Conservation (phyloP, 35 echinoderm and acorn worm genomes). For the Ophiothrix spiculata region DNA sequence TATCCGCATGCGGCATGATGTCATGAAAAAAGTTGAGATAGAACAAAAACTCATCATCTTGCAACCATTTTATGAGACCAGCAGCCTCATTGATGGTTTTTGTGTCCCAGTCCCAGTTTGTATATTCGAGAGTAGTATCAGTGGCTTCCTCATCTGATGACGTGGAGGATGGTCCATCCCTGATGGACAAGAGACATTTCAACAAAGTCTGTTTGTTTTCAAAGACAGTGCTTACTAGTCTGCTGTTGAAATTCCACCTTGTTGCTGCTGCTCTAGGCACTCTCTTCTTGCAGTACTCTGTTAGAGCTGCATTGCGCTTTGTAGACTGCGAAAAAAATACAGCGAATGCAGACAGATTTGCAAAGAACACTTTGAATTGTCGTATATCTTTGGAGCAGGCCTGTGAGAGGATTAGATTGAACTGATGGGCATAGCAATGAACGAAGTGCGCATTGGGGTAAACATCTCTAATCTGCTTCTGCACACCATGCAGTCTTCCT, state of each 20-base stretch:
- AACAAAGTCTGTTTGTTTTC: not conserved
- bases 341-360: not conserved
- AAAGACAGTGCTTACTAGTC: not conserved
- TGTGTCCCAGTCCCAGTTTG: not conserved
- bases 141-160: too few species aligned
- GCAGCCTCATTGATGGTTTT: not conserved
- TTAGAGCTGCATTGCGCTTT: conserved; percentile 12
- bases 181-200: not conserved
- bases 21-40: not conserved
- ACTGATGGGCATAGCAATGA: not conserved
- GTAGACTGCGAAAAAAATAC: not conserved
- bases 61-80: not conserved
- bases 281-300: conserved; percentile 9
- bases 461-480: not conserved
- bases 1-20: not conserved
- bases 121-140: not conserved
- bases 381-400: not conserved
- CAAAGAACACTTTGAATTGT: not conserved
- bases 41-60: not conserved
- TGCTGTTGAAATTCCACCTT: conserved; percentile 26
- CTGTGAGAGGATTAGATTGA: not conserved
- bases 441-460: not conserved
- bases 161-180: not conserved
- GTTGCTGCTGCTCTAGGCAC: conserved; percentile 18
- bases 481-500: not conserved